Conservation (phyloP, 2,113 vertebrate genomes). For the Phrynosoma platyrhinos region DNA sequence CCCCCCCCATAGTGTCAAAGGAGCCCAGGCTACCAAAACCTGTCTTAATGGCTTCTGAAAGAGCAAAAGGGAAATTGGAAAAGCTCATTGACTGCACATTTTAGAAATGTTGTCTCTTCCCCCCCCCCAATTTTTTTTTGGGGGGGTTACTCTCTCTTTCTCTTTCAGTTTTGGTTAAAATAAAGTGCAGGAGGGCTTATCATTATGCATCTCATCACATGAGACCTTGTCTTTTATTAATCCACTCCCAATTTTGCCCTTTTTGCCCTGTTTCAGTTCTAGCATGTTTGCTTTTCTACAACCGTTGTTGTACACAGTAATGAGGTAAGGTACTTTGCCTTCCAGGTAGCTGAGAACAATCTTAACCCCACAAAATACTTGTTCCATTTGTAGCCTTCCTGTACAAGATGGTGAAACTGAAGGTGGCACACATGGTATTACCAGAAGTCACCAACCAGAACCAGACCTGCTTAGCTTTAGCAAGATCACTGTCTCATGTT, state of each 20-base stretch:
- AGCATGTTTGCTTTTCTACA: not conserved
- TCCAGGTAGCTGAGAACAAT: not conserved
- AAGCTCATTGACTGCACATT: not conserved
- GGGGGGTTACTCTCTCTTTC: not conserved
- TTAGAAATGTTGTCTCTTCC: not conserved
- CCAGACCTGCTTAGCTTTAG: too few species aligned
- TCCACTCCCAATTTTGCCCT: not conserved
- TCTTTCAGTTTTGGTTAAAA: not conserved
- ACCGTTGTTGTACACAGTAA: accelerated
- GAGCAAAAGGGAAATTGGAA: conserved; percentile 4
- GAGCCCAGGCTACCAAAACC: not conserved
- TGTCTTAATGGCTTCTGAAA: conserved; percentile 11
- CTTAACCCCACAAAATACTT: not conserved
- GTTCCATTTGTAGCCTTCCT: not conserved
- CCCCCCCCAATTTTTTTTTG: too few species aligned
- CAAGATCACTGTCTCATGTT: too few species aligned
- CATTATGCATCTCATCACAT: not conserved
- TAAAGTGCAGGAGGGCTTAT: not conserved
- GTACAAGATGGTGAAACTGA: not conserved
- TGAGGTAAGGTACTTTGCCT: too few species aligned
- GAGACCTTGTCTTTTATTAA: conserved; percentile 8
- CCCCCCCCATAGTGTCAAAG: not conserved
- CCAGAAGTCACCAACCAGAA: too few species aligned
- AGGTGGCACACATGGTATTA: too few species aligned
- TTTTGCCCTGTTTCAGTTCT: not conserved